Evolutionary conservation across 1,140 invertebrate species (phyloP).

Genomic region (Phenacoccus solenopsis): DNA sequence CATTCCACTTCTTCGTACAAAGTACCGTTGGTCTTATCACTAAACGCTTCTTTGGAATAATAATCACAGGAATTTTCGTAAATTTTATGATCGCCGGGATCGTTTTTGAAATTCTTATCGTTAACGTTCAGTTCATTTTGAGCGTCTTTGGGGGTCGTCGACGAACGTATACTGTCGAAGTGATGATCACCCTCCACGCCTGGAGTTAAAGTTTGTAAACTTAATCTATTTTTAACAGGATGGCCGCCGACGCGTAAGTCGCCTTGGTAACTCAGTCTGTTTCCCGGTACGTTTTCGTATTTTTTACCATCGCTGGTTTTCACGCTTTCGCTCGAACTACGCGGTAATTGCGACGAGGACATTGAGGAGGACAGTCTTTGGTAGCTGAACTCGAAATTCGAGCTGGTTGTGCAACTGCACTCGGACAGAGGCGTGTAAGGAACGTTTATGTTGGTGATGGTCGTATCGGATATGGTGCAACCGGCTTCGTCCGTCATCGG

Average conservation of each 20-base stretch:
- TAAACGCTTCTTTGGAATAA: not conserved
- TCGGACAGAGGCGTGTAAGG: not conserved
- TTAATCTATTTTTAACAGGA: not conserved
- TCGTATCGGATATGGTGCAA: not conserved
- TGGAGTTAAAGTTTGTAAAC: not conserved
- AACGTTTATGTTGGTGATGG: not conserved
- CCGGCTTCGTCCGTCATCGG: conserved; percentile 13
- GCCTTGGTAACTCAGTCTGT: conserved; percentile 24
- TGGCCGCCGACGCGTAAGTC: conserved; percentile 5
- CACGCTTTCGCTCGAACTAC: not conserved
- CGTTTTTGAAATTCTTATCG: too few species aligned
- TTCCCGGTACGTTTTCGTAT: conserved; percentile 19
- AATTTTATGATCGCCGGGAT: not conserved
- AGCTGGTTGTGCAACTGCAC: not conserved
- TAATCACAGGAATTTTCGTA: not conserved
- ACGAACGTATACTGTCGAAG: not conserved
- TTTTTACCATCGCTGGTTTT: not conserved
- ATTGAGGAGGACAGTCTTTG: not conserved
- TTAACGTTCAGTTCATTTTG: not conserved
- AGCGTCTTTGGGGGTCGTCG: not conserved
- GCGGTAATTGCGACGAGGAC: not conserved
- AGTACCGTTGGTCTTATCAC: not conserved
- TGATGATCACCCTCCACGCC: not conserved
- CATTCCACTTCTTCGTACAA: not conserved
- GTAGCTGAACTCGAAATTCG: not conserved